Evolutionary conservation across 2,888 invertebrate species (phyloP).

Genomic region (Parnassius glacialis): DNA sequence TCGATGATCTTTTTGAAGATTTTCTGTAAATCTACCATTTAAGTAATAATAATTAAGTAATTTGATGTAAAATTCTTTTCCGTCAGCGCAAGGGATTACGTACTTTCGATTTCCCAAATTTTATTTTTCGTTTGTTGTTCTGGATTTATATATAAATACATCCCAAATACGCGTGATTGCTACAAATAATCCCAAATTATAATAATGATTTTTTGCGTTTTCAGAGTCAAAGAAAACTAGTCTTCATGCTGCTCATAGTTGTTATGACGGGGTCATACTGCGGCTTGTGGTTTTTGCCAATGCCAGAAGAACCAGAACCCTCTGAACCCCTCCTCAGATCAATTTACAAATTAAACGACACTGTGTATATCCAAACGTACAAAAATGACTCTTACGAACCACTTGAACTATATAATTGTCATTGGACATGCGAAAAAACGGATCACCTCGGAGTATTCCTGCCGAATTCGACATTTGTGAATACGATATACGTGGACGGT

Average conservation of each 20-base stretch:
- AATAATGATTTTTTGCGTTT: slow-evolving; percentile 34
- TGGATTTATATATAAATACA: too few species aligned
- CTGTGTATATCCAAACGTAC: slow-evolving; percentile 49
- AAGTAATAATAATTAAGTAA: too few species aligned
- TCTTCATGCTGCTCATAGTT: slow-evolving; percentile 85
- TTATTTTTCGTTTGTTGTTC: too few species aligned
- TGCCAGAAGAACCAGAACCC: slow-evolving; percentile 35
- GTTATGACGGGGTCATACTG: slow-evolving; percentile 85
- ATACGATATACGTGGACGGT: slow-evolving; percentile 54
- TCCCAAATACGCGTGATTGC: too few species aligned
- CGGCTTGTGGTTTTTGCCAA: slow-evolving; percentile 83
- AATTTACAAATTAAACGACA: slow-evolving; percentile 63
- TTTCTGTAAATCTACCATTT: too few species aligned
- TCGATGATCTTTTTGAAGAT: too few species aligned
- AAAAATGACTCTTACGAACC: slow-evolving; percentile 34
- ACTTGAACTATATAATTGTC: slow-evolving; percentile 59
- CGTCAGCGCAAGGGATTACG: too few species aligned
- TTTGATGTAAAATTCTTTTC: too few species aligned
- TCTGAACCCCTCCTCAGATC: slow-evolving; percentile 44
- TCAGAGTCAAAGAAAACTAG: slow-evolving; percentile 83
- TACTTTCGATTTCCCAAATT: too few species aligned
- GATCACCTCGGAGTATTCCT: slow-evolving; percentile 54
- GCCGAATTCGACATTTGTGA: slow-evolving; percentile 54
- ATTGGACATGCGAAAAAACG: slow-evolving; percentile 58
- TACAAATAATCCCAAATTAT: too few species aligned